Conservation (phyloP, 2,888 invertebrate species). For the Hanleya hanleyi region DNA sequence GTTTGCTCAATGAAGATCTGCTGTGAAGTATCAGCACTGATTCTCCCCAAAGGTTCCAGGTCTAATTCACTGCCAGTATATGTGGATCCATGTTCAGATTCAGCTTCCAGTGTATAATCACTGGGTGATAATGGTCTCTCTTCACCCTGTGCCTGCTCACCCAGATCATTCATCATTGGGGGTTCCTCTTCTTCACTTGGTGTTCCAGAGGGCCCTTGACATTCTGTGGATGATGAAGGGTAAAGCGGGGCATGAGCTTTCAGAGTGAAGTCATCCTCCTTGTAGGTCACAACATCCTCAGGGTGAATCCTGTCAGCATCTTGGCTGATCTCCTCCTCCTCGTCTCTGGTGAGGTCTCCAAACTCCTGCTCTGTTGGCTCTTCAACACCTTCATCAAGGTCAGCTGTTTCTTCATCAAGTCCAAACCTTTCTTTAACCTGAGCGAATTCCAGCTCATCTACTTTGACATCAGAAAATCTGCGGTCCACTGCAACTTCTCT, state of each 20-base stretch:
- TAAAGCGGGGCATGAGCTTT: conserved; percentile 25
- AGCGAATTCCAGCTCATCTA: conserved; percentile 13
- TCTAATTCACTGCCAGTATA: conserved; percentile 23
- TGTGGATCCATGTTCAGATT: conserved; percentile 30
- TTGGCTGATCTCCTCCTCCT: conserved; percentile 16
- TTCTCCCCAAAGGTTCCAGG: conserved; percentile 54
- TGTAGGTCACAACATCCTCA: conserved; percentile 23
- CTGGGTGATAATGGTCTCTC: conserved; percentile 63
- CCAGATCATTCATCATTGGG: conserved; percentile 21
- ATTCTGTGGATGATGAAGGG: conserved; percentile 47
- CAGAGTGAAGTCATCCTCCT: conserved; percentile 2
- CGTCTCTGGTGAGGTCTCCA: neutral
- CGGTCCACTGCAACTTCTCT: conserved; percentile 15
- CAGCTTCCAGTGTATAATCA: conserved; percentile 61
- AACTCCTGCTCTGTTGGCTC: conserved; percentile 9
- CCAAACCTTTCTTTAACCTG: neutral
- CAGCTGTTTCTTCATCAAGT: conserved; percentile 3
- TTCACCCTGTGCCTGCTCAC: conserved; percentile 25
- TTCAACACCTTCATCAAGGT: conserved; percentile 28
- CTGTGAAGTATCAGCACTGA: conserved; percentile 63
- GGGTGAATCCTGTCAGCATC: conserved; percentile 34
- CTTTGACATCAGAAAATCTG: conserved; percentile 22
- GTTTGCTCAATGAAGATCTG: conserved; percentile 67
- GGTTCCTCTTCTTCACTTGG: conserved; percentile 45
- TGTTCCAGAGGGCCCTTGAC: conserved; percentile 44